Percentiles rank a stretch among this genome's conserved stretches.
Conservation (phyloP, 2,888 invertebrate species). For the Trichopria drosophilae region DNA sequence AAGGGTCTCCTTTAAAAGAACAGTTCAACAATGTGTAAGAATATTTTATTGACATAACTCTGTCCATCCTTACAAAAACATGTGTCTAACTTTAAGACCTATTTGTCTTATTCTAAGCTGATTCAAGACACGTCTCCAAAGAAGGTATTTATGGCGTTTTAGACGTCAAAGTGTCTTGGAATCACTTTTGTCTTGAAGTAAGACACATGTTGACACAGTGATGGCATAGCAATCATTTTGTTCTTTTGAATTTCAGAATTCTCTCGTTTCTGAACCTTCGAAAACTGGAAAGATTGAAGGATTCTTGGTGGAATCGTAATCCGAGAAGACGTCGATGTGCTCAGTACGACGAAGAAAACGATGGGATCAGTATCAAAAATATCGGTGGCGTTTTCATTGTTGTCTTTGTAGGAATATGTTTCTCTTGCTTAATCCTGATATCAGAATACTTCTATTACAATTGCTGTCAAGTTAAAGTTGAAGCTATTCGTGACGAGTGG, state of each 20-base stretch:
- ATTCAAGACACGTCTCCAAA: too few species aligned
- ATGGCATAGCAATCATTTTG: background rate
- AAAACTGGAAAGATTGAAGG: constrained; percentile 89
- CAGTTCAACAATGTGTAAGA: constrained; percentile 93
- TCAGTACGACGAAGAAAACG: constrained; percentile 88
- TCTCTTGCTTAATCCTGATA: constrained; percentile 86
- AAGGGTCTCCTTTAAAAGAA: constrained; percentile 91
- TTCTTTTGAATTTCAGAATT: constrained; percentile 66
- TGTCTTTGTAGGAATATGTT: constrained; percentile 91
- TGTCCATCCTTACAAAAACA: too few species aligned
- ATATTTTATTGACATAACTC: too few species aligned
- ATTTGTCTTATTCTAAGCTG: too few species aligned
- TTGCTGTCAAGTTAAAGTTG: too few species aligned
- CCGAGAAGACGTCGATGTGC: constrained; percentile 77
- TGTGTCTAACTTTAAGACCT: too few species aligned
- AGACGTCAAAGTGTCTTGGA: too few species aligned
- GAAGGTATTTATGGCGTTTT: too few species aligned
- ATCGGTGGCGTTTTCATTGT: constrained; percentile 98
- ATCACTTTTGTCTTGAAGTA: too few species aligned
- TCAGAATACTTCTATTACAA: constrained; percentile 96
- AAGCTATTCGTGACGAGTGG: too few species aligned
- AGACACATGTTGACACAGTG: too few species aligned
- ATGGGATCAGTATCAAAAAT: constrained; percentile 96
- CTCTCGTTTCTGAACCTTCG: constrained; percentile 90
- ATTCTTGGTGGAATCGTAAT: constrained; percentile 95